Base-by-base conservation (phyloP, 2,888 invertebrate genomes). In the Sturmia bella region DNA sequence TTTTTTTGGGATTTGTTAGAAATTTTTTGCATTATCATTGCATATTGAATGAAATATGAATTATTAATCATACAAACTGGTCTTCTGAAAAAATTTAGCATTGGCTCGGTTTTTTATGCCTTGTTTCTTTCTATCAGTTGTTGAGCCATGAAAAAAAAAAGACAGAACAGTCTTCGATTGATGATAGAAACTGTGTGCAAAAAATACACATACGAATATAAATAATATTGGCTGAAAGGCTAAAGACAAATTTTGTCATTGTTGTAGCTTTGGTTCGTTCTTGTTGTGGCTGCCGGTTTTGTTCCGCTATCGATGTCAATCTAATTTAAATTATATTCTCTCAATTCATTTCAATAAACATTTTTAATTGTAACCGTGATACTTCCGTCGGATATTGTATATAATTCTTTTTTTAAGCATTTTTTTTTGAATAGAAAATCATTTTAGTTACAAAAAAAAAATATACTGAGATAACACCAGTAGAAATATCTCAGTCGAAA, bases 1-100 rank as follows among this genome's bases (percentile, higher is more conserved):
- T 3, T 21, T 11, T 56, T 54, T 52, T 39, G 1, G 72, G 64
- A 78, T 81, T 83, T 85, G 77, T 87, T 86, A 86, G 87, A 86
- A 85, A 32, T 15, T 52, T 63, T 63, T 73, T 32, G 6, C 24
- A 19, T 17, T 27, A 68, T 32, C 76, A 72, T 80, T 72, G 45
- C 85, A 85, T 81, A 86, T 83, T 86, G 84, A 87, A 84, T 85
- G 85, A 84, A 83, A 84, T 81, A 80, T 85, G 83, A 80, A 86
- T 87, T 86, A 88, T 89, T 89, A 87, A 88, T 89, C 88, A 88
- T 85, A 63, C 39, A 87, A 86, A 37, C 27, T 32, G 32, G 5
- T 32, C 52, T 41, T 61, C 11, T 6, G 6, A 17, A 85, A 84
- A 86, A 86, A 27, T 27, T 5, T 24, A 52, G 24, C n/a, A 85